Evolutionary conservation across 2,113 vertebrate species (phyloP), one percentile per base, ranked within the genome.

Genomic region (Myiozetetes cayanensis): DNA sequence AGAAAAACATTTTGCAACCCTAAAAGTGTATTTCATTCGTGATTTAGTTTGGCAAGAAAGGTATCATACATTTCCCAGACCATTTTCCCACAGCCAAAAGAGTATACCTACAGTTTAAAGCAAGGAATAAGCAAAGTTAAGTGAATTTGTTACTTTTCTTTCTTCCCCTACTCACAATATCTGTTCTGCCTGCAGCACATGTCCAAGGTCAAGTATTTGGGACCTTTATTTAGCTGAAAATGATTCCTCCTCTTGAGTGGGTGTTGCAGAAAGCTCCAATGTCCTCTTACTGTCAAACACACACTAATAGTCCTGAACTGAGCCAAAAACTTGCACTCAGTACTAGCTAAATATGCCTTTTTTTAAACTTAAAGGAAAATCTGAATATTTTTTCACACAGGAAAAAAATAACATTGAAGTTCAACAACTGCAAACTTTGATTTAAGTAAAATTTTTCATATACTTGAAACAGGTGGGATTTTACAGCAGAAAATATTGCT

Each of bases 201-300:
- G 18, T n/a, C 80, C 73, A 87, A 67, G 76, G 70, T 87, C 56
- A 92, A 89, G 53, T 65, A 81, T 59, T 47, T 75, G 20, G 25
- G 66, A 94, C 58, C 61, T 82, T 87, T 62, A 84, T 84, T 62
- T 79, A 82, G 63, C 71, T 85, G 83, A 66, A 93, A 89, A 68
- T 14, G 7, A 85, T 89, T 91, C 65, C 50, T 80, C 46, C 78
- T 71, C 30, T 59, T 31, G 19, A 67, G 35, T 1, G 4, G 61
- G 52, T 75, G 41, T 79, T 59, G 11, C 73, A 87, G 85, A 4
- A 52, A 71, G 52, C 53, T 96, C 81, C 65, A 44, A 94, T 62
- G 14, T 91, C 85, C 49, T 61, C 44, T 59, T 37, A 39, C 71
- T 83, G 15, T 78, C 79, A 78, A 81, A 62, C 20, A 53, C 33